Evolutionary conservation across 2,113 vertebrate genomes (phyloP).

Genomic region (Salminus brasiliensis): DNA sequence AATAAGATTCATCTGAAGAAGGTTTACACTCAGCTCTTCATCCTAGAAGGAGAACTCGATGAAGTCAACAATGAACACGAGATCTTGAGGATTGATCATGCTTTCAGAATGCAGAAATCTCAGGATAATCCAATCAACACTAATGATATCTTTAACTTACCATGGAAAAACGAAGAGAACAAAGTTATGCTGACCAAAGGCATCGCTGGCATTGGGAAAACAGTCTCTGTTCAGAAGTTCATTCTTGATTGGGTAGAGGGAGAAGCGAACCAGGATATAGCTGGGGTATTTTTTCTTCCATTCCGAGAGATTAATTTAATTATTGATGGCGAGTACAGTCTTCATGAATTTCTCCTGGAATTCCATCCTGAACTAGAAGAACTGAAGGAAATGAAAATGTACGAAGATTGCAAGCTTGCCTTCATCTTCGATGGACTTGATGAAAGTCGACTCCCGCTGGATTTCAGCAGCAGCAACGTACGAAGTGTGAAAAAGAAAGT

Average conservation of each 20-base stretch:
- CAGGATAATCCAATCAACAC: conserved; percentile 10
- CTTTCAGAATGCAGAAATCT: not conserved
- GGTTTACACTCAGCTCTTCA: conserved; percentile 15
- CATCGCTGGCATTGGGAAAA: no score
- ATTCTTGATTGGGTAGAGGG: not conserved
- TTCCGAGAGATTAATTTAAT: not conserved
- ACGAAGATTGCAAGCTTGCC: not conserved
- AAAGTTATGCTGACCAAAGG: conserved; percentile 21
- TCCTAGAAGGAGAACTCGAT: conserved; percentile 16
- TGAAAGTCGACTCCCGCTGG: conserved; percentile 20
- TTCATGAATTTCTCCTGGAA: not conserved
- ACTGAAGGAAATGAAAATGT: not conserved
- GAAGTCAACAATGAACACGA: conserved; percentile 23
- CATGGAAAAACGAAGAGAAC: not conserved
- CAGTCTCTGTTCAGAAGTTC: not conserved
- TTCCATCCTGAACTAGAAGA: not conserved
- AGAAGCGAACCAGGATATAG: not conserved
- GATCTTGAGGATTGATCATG: not conserved
- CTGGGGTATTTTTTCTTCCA: not conserved
- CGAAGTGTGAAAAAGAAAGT: not conserved
- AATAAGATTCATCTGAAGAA: not conserved
- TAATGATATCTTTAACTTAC: conserved; percentile 5
- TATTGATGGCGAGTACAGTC: not conserved
- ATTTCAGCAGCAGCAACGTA: conserved; percentile 28
- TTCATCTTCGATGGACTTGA: no score